Conservation (phyloP, 2,888 invertebrate species). For the Steromphala cineraria region DNA sequence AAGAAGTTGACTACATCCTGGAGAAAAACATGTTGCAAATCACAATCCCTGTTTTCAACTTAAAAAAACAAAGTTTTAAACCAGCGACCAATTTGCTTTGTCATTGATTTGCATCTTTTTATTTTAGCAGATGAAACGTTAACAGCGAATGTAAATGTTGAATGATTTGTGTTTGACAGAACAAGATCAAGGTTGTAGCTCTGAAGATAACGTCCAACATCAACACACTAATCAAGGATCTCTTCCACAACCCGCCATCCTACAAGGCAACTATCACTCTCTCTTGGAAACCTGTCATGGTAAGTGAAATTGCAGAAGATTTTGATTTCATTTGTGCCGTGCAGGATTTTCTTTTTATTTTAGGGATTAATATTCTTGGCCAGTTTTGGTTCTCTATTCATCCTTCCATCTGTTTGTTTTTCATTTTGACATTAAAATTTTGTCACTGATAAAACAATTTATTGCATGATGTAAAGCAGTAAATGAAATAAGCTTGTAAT, state of each 20-base stretch:
- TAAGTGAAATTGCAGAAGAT: constrained; percentile 39
- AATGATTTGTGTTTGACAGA: constrained; percentile 70
- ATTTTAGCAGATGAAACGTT: too few relatives aligned
- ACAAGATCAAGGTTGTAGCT: constrained; percentile 81
- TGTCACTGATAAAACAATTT: too few relatives aligned
- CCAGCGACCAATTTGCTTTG: background rate
- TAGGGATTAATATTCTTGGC: background rate
- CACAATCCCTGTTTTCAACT: too few relatives aligned
- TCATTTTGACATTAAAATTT: too few relatives aligned
- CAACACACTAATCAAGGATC: constrained; percentile 91
- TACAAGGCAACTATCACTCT: constrained; percentile 82
- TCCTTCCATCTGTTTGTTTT: background rate
- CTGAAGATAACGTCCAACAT: constrained; percentile 94
- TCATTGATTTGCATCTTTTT: too few relatives aligned
- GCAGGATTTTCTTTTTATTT: background rate
- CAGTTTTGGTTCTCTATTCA: background rate
- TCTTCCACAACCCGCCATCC: constrained; percentile 94
- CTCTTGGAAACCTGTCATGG: constrained; percentile 73
- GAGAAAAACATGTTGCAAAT: too few relatives aligned
- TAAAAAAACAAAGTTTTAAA: background rate
- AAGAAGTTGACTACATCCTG: too few relatives aligned
- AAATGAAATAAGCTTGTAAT: too few relatives aligned
- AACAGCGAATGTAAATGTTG: too few relatives aligned
- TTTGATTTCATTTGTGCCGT: background rate
- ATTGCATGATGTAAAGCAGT: too few relatives aligned